Conservation (phyloP, 2,113 vertebrate genomes). For the Rhadina sibilatrix region DNA sequence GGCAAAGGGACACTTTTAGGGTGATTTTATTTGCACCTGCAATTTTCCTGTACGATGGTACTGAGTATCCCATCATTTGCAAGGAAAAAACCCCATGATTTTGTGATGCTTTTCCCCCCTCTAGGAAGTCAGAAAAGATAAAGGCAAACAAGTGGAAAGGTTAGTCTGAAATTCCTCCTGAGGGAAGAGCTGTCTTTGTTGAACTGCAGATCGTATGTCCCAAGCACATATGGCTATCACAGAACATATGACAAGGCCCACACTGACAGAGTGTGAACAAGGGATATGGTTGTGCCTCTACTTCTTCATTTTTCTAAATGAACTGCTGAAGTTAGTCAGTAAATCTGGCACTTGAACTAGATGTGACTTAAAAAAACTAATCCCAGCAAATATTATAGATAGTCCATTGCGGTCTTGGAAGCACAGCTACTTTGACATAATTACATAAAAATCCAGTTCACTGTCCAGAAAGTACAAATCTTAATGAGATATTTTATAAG, state of each 20-base stretch:
- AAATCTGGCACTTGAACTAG: neutral
- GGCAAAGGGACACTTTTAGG: neutral
- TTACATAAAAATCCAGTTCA: neutral
- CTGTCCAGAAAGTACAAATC: neutral
- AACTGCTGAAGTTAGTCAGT: neutral
- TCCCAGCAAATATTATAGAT: neutral
- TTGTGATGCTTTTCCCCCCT: neutral
- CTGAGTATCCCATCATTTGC: neutral
- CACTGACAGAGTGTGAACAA: neutral
- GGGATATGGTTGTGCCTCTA: neutral
- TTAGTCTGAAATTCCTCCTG: neutral
- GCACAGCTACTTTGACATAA: neutral
- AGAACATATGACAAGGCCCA: neutral
- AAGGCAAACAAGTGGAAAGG: neutral
- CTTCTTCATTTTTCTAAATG: neutral
- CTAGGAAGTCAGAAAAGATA: slow-evolving; percentile 2
- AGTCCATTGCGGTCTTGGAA: neutral
- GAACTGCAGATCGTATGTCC: neutral
- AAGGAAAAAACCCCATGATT: neutral
- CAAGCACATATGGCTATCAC: neutral
- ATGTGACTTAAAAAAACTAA: neutral
- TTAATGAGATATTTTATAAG: neutral
- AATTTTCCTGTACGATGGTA: neutral
- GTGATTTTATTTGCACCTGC: neutral
- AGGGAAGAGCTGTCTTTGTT: neutral